Evolutionary conservation across 2,113 vertebrate genomes (phyloP).

Genomic region (Phoxinus phoxinus): DNA sequence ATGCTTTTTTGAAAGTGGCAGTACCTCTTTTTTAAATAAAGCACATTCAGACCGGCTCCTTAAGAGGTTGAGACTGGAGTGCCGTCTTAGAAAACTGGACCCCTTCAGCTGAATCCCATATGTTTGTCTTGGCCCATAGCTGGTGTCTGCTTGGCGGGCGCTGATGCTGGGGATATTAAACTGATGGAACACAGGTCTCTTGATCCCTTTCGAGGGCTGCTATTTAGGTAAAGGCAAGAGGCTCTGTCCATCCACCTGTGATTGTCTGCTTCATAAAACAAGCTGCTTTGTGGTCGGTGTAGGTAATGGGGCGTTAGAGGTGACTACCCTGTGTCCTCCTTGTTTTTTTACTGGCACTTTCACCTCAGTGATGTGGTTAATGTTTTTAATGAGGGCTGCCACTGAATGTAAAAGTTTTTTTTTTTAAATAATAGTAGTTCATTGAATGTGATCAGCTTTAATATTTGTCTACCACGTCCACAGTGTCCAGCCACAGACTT

Average conservation of each 20-base stretch:
- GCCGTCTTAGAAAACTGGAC: conserved; percentile 84
- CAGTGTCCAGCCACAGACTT: background rate
- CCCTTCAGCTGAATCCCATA: conserved; percentile 81
- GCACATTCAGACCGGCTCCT: conserved; percentile 84
- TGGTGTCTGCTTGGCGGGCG: conserved; percentile 85
- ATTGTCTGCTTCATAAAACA: conserved; percentile 69
- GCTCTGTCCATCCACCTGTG: conserved; percentile 77
- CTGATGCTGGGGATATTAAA: conserved; percentile 84
- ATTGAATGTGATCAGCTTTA: background rate
- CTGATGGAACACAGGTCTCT: conserved; percentile 89
- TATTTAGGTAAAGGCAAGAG: conserved; percentile 74
- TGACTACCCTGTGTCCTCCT: background rate
- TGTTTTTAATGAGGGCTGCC: background rate
- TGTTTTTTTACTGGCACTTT: background rate
- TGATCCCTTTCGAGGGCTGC: conserved; percentile 84
- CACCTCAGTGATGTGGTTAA: background rate
- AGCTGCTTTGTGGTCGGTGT: conserved; percentile 20
- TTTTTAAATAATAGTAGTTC: background rate
- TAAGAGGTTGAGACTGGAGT: conserved; percentile 91
- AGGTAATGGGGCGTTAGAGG: background rate
- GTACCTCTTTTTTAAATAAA: conserved; percentile 78
- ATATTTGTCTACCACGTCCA: background rate
- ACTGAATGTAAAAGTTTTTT: background rate
- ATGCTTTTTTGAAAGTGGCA: conserved; percentile 79
- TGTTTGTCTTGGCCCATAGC: conserved; percentile 92